phyloP scores from a whole-genome alignment of 2,113 vertebrate genomes.

The Poeciliopsis turrubarensis region DNA sequence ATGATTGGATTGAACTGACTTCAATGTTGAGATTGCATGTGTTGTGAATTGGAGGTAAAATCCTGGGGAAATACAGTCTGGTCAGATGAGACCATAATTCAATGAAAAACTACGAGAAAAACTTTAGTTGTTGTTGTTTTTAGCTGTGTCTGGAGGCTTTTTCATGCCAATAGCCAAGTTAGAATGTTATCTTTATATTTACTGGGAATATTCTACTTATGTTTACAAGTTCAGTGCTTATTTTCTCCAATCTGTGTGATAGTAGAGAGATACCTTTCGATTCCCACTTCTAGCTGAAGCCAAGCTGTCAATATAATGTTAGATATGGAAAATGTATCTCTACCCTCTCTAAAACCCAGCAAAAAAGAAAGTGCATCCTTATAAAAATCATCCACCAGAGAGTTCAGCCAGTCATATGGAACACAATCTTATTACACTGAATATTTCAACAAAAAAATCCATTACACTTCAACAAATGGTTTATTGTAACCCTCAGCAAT shows the following conservation, averaged over 20 bases:
- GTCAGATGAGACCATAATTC: no score
- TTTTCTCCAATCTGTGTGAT: background rate
- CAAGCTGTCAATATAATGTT: background rate
- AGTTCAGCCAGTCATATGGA: conserved; percentile 3
- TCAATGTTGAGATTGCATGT: no score
- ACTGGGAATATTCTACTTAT: no score
- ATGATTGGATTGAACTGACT: no score
- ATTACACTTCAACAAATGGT: conserved; percentile 66
- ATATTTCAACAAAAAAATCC: conserved; percentile 55
- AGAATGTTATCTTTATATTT: no score
- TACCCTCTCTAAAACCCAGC: conserved; percentile 1
- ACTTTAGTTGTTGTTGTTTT: no score
- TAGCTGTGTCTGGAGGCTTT: no score
- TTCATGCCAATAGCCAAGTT: no score
- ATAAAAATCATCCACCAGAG: conserved; percentile 25
- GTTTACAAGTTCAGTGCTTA: background rate
- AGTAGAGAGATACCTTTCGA: background rate
- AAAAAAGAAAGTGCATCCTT: background rate
- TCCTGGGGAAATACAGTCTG: no score
- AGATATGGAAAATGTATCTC: conserved; percentile 7
- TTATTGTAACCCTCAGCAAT: conserved; percentile 67
- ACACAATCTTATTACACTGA: conserved; percentile 30
- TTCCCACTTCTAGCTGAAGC: conserved; percentile 3
- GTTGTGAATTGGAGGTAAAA: no score
- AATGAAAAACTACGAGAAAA: no score